A percentile compares a stretch with the other conserved stretches of the same genome.
phyloP scores from a whole-genome alignment of 2,797 vertebrate species.

The Columba guinea region DNA sequence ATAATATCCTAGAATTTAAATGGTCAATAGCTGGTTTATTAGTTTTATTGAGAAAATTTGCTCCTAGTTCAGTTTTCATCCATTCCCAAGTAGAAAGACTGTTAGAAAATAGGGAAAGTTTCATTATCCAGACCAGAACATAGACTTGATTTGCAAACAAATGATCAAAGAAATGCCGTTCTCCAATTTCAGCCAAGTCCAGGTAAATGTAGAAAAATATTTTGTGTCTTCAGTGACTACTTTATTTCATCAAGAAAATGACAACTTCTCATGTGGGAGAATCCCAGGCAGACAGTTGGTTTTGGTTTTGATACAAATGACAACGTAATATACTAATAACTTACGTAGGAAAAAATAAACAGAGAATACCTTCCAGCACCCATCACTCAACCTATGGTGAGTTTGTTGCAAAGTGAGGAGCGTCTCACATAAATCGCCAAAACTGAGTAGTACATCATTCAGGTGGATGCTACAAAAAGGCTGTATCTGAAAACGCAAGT shows the following conservation, averaged over 20 bases:
- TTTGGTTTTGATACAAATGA: neutral
- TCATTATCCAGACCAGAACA: neutral
- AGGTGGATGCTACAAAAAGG: neutral
- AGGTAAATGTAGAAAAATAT: neutral
- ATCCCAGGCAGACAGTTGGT: neutral
- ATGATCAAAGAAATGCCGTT: neutral
- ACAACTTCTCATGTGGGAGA: neutral
- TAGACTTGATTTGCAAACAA: neutral
- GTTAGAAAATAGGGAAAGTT: neutral
- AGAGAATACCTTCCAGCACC: neutral
- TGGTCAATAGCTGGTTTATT: neutral
- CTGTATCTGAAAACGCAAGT: neutral
- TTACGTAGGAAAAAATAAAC: neutral
- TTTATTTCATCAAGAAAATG: slow-evolving; percentile 25
- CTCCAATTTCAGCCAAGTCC: neutral
- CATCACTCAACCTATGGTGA: neutral
- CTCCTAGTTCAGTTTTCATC: neutral
- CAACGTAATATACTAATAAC: neutral
- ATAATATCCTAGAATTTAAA: neutral
- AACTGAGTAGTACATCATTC: neutral
- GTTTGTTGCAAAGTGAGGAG: neutral
- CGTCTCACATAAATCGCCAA: neutral
- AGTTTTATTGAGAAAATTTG: neutral
- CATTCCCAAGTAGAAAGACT: neutral
- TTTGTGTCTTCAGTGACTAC: neutral